These are phyloP conservation scores for Callorhinus ursinus DNA, from an alignment of 2,113 vertebrate genomes.

Conservation along the genomic window DNA sequence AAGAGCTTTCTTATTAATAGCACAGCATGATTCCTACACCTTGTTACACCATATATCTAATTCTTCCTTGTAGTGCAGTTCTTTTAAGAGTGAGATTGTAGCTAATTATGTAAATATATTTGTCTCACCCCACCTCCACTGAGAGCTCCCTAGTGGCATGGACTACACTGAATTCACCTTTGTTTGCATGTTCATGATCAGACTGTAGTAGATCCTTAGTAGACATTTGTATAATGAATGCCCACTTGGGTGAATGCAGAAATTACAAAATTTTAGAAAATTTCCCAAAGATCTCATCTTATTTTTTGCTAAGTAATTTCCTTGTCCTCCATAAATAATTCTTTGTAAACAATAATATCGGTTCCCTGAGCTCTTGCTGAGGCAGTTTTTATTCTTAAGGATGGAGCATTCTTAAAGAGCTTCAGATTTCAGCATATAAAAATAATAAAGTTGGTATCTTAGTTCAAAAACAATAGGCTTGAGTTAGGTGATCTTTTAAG, in stretches of 20 bases:
- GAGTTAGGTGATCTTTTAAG: neutral
- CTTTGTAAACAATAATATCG: neutral
- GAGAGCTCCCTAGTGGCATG: neutral
- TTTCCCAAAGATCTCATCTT: neutral
- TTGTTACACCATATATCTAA: constrained; percentile 47
- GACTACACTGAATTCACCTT: neutral
- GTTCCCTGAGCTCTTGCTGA: neutral
- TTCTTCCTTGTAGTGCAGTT: constrained; percentile 44
- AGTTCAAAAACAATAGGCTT: neutral
- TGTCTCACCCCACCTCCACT: neutral
- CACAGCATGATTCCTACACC: neutral
- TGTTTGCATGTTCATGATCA: neutral
- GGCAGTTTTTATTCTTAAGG: constrained; percentile 7
- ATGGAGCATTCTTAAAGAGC: neutral
- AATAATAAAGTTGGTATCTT: neutral
- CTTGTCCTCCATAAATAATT: constrained; percentile 16
- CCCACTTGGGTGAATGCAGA: constrained; percentile 30
- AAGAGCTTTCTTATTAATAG: constrained; percentile 56
- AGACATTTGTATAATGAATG: constrained; percentile 33
- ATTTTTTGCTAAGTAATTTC: constrained; percentile 28
- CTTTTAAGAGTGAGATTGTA: neutral
- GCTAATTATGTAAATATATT: constrained; percentile 69
- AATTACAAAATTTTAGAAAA: constrained; percentile 63
- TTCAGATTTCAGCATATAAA: neutral
- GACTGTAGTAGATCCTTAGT: neutral